Conservation (phyloP, 2,888 invertebrate genomes). For the Sycophila texana region DNA sequence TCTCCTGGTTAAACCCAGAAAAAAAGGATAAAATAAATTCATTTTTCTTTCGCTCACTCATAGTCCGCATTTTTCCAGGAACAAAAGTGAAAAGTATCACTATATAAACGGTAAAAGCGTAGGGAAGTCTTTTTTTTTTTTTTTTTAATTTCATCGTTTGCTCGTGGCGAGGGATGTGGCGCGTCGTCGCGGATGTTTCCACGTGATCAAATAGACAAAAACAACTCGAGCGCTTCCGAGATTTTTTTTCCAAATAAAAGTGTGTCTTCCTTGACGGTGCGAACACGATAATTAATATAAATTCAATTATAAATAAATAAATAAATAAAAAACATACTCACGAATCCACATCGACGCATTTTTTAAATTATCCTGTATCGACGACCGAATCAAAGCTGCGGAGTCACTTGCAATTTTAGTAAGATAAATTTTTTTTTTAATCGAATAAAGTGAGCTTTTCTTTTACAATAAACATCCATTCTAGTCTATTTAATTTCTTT, state of each 20-base stretch:
- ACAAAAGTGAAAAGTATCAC: too few relatives aligned
- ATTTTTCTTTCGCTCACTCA: neutral
- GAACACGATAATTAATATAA: conserved; percentile 24
- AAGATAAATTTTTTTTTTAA: too few relatives aligned
- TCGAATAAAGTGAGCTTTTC: too few relatives aligned
- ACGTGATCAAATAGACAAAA: neutral
- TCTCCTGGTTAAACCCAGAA: neutral
- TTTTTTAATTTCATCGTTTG: conserved; percentile 1
- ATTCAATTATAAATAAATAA: conserved; percentile 3
- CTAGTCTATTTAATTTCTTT: too few relatives aligned
- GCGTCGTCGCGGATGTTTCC: conserved; percentile 5
- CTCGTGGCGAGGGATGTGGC: conserved; percentile 19
- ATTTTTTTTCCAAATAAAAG: conserved; percentile 27
- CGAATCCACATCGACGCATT: too few relatives aligned
- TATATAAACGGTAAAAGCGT: neutral
- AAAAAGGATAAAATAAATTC: neutral
- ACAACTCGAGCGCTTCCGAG: conserved; percentile 50
- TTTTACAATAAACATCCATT: too few relatives aligned
- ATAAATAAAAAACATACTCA: too few relatives aligned
- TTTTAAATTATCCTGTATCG: conserved; percentile 30
- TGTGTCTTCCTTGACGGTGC: conserved; percentile 35
- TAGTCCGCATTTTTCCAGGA: conserved; percentile 9
- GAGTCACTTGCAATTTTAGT: neutral
- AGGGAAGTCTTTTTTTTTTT: neutral
- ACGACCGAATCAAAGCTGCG: conserved; percentile 21